Evolutionary conservation across 1,140 invertebrate species (phyloP).

Genomic region (Anastatus disparis): DNA sequence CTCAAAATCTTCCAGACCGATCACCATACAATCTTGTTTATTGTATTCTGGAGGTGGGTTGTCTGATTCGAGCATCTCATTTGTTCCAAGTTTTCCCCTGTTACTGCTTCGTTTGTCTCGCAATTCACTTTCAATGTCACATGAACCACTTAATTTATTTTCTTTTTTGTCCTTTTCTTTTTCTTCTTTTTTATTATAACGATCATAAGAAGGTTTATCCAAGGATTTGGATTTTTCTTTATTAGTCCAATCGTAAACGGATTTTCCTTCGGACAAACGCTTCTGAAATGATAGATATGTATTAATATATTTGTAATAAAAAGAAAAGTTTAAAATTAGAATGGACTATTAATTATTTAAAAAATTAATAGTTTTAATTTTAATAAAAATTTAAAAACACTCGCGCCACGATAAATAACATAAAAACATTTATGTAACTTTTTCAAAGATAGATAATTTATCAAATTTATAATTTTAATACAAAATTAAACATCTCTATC

Average conservation of each 20-base stretch:
- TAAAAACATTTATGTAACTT: no score
- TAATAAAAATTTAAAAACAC: no score
- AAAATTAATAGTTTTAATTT: neutral
- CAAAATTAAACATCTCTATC: neutral
- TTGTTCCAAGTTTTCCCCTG: slow-evolving; percentile 61
- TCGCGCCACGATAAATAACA: no score
- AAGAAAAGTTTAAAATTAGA: slow-evolving; percentile 23
- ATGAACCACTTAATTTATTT: slow-evolving; percentile 41
- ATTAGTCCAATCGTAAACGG: slow-evolving; percentile 59
- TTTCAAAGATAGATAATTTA: no score
- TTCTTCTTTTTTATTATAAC: slow-evolving; percentile 55
- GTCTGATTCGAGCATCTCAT: slow-evolving; percentile 64
- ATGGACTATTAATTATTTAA: neutral
- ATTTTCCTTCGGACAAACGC: slow-evolving; percentile 57
- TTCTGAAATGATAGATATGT: slow-evolving; percentile 49
- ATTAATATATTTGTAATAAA: slow-evolving; percentile 25
- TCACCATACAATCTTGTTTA: slow-evolving; percentile 64
- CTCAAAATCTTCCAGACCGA: slow-evolving; percentile 61
- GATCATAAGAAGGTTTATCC: slow-evolving; percentile 58
- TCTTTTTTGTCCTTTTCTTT: slow-evolving; percentile 62
- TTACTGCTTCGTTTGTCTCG: slow-evolving; percentile 51
- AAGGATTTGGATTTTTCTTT: slow-evolving; percentile 62
- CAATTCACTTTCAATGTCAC: slow-evolving; percentile 49
- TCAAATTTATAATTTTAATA: neutral
- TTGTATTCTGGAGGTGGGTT: slow-evolving; percentile 60